phyloP scores from a whole-genome alignment of 1,140 invertebrate species.

The Micrasema minimum region DNA sequence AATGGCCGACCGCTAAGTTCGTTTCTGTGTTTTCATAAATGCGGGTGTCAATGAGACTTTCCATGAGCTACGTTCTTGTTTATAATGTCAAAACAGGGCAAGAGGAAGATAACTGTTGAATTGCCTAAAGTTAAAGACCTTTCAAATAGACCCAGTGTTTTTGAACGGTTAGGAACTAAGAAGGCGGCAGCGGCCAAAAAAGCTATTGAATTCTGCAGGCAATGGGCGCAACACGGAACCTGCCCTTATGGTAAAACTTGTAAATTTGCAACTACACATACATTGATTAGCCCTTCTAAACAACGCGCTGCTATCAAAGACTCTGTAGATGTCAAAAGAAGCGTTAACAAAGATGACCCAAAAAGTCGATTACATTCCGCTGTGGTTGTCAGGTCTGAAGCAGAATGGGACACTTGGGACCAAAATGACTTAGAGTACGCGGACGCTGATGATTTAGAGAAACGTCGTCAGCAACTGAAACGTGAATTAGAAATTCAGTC shows the following conservation, averaged over 20 bases:
- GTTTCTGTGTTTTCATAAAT: slow-evolving; percentile 36
- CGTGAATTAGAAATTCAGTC: slow-evolving; percentile 81
- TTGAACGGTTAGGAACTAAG: slow-evolving; percentile 81
- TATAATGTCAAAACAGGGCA: slow-evolving; percentile 80
- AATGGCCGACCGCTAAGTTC: slow-evolving; percentile 22
- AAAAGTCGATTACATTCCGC: slow-evolving; percentile 73
- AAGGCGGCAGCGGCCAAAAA: slow-evolving; percentile 69
- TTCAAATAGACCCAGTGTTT: slow-evolving; percentile 77
- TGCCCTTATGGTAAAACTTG: slow-evolving; percentile 80
- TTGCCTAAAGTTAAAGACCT: slow-evolving; percentile 76
- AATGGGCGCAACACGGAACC: slow-evolving; percentile 78
- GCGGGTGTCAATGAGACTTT: slow-evolving; percentile 47
- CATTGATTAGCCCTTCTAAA: slow-evolving; percentile 79
- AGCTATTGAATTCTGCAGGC: slow-evolving; percentile 75
- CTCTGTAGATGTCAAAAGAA: slow-evolving; percentile 68
- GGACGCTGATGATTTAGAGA: slow-evolving; percentile 83
- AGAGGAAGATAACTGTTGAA: slow-evolving; percentile 81
- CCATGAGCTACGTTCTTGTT: slow-evolving; percentile 47
- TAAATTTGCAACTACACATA: slow-evolving; percentile 79
- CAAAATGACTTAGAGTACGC: slow-evolving; percentile 84
- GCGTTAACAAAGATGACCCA: slow-evolving; percentile 68
- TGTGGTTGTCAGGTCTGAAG: slow-evolving; percentile 72
- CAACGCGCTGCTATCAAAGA: slow-evolving; percentile 75
- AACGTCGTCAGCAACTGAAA: slow-evolving; percentile 79
- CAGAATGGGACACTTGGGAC: slow-evolving; percentile 80